These are phyloP conservation scores for Drosophila leonis DNA, from an alignment of 2,888 invertebrate species.

Conservation along the genomic window DNA sequence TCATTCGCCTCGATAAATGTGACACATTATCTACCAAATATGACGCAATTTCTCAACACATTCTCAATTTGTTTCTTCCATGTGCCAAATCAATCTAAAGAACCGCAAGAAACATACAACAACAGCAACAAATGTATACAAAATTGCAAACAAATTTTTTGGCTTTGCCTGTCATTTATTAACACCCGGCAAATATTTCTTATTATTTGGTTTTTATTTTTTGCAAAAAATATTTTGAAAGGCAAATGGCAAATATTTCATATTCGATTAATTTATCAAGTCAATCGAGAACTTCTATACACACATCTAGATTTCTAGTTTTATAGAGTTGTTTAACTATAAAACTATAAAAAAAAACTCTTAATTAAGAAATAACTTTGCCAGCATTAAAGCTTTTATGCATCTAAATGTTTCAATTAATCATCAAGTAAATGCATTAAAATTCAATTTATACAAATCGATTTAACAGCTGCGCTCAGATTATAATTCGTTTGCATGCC, in stretches of 20 bases:
- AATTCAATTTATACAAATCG: neutral
- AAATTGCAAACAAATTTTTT: conserved; percentile 19
- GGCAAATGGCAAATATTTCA: conserved; percentile 5
- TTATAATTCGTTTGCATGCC: neutral
- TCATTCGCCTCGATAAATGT: conserved; percentile 60
- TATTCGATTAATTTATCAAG: conserved; percentile 22
- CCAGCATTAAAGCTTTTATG: neutral
- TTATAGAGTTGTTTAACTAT: neutral
- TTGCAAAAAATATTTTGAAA: neutral
- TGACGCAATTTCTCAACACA: conserved; percentile 68
- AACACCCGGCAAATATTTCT: conserved; percentile 11
- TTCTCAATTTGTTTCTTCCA: conserved; percentile 37
- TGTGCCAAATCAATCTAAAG: conserved; percentile 47
- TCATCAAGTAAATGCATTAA: neutral
- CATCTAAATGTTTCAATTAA: conserved; percentile 15
- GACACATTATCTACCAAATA: conserved; percentile 59
- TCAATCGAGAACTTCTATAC: neutral
- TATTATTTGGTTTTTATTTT: conserved; percentile 1
- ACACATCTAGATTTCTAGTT: neutral
- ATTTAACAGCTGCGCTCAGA: neutral
- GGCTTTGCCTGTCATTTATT: conserved; percentile 18
- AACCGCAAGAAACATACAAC: neutral
- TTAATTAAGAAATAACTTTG: conserved; percentile 11
- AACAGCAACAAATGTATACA: neutral
- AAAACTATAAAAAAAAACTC: conserved; percentile 4